Evolutionary conservation across 2,797 vertebrate species (phyloP), one percentile per base, ranked within the genome.

Genomic region (Arrhamphus sclerolepis): DNA sequence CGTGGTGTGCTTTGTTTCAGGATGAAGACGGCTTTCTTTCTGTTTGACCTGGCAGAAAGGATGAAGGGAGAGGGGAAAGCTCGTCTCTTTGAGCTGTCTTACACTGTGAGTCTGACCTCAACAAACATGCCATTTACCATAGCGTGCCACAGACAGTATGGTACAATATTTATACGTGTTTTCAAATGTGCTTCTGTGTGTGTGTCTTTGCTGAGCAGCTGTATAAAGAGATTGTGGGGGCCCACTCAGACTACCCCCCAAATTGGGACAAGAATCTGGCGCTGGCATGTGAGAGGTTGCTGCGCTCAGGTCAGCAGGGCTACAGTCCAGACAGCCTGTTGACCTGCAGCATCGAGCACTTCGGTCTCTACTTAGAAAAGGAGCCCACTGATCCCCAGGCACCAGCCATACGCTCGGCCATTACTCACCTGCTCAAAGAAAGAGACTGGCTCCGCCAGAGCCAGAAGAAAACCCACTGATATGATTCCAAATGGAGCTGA

Each of bases 221-320:
- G 0, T 98, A 99, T 89, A 95, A 93, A 88, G 94, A 96, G 76
- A 93, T 98, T 63, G 94, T 98, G 72, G 91, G 73, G 75, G 83
- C 84, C 29, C 87, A 93, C 77, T 86, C 93, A 51, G 72, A 90
- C 72, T 96, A 97, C 86, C 98, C 98, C 0, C 87, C 94, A 61
- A 99, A 97, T 77, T 99, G 97, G 97, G 96, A 98, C 92, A 99
- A 97, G 86, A 99, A 99, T 92, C 94, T 96, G 1, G 98, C 96
- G 20, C 93, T 99, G 28, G 94, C 95, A 50, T 97, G 97, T 0
- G 97, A 99, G 90, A 90, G 95, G 82, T 90, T 97, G 87, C 88
- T 99, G 42, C 94, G 85, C 68, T 92, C 92, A 0, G 89, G 51
- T 28, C 86, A 80, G 18, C 51, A 46, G 39, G 82, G 82, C 21